Evolutionary conservation across 2,113 vertebrate genomes (phyloP).

Genomic region (Thomomys bottae): DNA sequence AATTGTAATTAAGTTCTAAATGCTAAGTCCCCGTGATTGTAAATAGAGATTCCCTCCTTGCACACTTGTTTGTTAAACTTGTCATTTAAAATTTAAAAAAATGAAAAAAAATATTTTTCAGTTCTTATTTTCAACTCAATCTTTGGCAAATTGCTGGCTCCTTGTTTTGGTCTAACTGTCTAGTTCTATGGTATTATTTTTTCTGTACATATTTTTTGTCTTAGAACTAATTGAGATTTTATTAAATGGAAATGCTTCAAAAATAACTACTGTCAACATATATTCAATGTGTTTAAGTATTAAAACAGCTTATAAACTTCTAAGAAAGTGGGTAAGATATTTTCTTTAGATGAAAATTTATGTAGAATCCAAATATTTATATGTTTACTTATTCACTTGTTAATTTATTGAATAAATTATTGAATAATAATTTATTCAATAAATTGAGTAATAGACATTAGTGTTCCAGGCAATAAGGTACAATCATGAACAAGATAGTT

Average conservation of each 20-base stretch:
- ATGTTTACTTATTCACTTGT: background rate
- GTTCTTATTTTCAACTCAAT: background rate
- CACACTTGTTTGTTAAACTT: no score
- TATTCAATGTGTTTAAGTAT: background rate
- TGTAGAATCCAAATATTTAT: background rate
- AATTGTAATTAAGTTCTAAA: no score
- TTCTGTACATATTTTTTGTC: background rate
- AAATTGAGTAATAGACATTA: background rate
- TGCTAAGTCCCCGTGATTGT: no score
- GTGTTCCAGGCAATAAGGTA: background rate
- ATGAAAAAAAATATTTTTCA: background rate
- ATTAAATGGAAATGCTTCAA: background rate
- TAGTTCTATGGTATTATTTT: background rate
- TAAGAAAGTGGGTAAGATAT: background rate
- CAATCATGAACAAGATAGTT: background rate
- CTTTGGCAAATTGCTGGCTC: background rate
- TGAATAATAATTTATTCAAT: background rate
- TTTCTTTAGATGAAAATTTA: slow-evolving; percentile 4
- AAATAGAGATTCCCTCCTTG: no score
- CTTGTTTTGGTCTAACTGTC: background rate
- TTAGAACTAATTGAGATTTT: background rate
- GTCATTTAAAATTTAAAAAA: no score
- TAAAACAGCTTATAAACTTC: background rate
- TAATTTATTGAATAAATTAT: background rate
- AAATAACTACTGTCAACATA: background rate